These are phyloP conservation scores for Masnerella sp. DNA, from an alignment of 2,888 invertebrate species.

Conservation along the genomic window DNA sequence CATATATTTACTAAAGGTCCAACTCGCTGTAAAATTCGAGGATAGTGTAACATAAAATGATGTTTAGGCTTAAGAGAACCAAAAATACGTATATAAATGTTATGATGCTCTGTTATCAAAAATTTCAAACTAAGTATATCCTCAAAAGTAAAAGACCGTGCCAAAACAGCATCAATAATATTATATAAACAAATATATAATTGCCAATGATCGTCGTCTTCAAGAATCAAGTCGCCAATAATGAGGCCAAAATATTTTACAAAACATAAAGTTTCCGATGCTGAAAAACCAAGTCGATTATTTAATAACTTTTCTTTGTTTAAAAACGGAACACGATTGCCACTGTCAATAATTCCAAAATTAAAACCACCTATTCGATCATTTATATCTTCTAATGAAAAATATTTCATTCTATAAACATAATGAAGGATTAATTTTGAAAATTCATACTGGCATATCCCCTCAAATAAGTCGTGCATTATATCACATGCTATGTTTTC, in stretches of 20 bases:
- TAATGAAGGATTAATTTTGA: slow-evolving; percentile 32
- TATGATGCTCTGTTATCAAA: slow-evolving; percentile 34
- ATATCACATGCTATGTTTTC: slow-evolving; percentile 32
- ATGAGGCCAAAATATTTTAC: slow-evolving; percentile 41
- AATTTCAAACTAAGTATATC: slow-evolving; percentile 10
- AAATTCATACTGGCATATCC: slow-evolving; percentile 36
- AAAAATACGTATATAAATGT: slow-evolving; percentile 21
- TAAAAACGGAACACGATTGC: slow-evolving; percentile 26
- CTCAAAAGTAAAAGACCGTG: slow-evolving; percentile 4
- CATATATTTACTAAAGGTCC: slow-evolving; percentile 36
- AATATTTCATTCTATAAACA: slow-evolving; percentile 22
- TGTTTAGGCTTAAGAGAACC: slow-evolving; percentile 30
- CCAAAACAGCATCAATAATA: slow-evolving; percentile 17
- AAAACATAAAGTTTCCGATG: slow-evolving; percentile 38
- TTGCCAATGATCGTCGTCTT: slow-evolving; percentile 35
- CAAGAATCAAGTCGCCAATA: slow-evolving; percentile 34
- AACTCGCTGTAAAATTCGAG: slow-evolving; percentile 18
- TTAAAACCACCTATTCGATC: slow-evolving; percentile 42
- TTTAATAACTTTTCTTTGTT: slow-evolving; percentile 23
- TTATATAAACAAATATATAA: slow-evolving; percentile 18
- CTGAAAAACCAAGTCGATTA: slow-evolving; percentile 24
- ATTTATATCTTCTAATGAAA: slow-evolving; percentile 35
- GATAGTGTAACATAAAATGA: slow-evolving; percentile 44
- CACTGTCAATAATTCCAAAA: slow-evolving; percentile 26
- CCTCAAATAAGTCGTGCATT: slow-evolving; percentile 50